Conservation (phyloP, 2,888 invertebrate species). For the Caprella mutica region DNA sequence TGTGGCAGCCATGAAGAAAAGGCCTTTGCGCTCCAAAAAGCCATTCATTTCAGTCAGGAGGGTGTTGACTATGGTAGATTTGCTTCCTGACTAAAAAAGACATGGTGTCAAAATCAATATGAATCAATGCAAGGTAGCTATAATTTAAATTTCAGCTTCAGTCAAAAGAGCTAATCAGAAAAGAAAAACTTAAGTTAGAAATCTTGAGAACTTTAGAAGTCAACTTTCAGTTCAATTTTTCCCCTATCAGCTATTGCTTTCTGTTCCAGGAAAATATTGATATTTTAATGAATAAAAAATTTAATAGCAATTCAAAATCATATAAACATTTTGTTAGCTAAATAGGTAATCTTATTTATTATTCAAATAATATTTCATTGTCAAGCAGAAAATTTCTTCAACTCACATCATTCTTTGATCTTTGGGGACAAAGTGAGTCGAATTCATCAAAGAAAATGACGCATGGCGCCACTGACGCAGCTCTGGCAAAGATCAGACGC, state of each 20-base stretch:
- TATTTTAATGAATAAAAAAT: too few relatives aligned
- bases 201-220: background rate
- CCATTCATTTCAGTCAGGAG: conserved; percentile 33
- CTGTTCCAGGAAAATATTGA: too few relatives aligned
- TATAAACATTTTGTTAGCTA: too few relatives aligned
- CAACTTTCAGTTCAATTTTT: too few relatives aligned
- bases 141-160: too few relatives aligned
- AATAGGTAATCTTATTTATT: too few relatives aligned
- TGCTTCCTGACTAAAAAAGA: conserved; percentile 27
- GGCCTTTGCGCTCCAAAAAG: conserved; percentile 23
- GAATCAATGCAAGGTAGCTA: background rate
- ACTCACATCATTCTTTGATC: conserved; percentile 25
- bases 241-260: too few relatives aligned
- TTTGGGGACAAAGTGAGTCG: conserved; percentile 65
- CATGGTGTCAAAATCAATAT: background rate
- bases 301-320: too few relatives aligned
- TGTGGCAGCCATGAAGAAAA: conserved; percentile 31
- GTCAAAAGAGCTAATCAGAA: background rate
- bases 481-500: conserved; percentile 84
- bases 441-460: conserved; percentile 99
- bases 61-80: conserved; percentile 33
- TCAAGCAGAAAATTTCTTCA: background rate
- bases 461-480: conserved; percentile 88
- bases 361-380: background rate
- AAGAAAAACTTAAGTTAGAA: background rate